Conservation (phyloP, 2,113 vertebrate species). For the Anguilla japonica region DNA sequence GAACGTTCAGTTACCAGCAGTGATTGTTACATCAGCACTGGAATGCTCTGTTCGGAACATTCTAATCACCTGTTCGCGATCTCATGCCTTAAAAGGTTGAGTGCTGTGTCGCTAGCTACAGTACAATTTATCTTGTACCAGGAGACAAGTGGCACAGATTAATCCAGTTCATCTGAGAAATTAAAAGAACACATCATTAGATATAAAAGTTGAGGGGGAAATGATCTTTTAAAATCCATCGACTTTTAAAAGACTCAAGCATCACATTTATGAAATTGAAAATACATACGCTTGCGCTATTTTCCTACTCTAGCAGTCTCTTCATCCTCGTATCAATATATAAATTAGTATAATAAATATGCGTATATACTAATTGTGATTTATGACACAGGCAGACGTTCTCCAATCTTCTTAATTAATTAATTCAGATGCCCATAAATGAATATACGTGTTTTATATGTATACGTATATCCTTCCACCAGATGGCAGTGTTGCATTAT, state of each 20-base stretch:
- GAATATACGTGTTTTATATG: background rate
- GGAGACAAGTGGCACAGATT: background rate
- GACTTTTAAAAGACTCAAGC: background rate
- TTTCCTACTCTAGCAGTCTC: no score
- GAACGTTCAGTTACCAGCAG: no score
- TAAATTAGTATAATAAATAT: no score
- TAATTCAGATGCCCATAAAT: background rate
- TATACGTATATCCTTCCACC: background rate
- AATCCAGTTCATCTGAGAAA: background rate
- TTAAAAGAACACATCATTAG: background rate
- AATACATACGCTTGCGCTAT: background rate
- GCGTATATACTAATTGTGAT: no score
- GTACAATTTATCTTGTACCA: background rate
- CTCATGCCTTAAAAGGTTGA: no score
- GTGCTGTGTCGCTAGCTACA: background rate
- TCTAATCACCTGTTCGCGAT: no score
- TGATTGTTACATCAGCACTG: no score
- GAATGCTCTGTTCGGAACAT: no score
- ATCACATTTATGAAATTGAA: background rate
- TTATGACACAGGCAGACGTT: no score
- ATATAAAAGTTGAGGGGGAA: background rate
- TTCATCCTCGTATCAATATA: no score
- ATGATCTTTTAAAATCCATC: background rate
- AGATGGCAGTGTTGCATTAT: slow-evolving; percentile 32
- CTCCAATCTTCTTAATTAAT: background rate